Evolutionary conservation across 2,113 vertebrate species (phyloP), one percentile per base, ranked within the genome.

Genomic region (Cinclus cinclus): DNA sequence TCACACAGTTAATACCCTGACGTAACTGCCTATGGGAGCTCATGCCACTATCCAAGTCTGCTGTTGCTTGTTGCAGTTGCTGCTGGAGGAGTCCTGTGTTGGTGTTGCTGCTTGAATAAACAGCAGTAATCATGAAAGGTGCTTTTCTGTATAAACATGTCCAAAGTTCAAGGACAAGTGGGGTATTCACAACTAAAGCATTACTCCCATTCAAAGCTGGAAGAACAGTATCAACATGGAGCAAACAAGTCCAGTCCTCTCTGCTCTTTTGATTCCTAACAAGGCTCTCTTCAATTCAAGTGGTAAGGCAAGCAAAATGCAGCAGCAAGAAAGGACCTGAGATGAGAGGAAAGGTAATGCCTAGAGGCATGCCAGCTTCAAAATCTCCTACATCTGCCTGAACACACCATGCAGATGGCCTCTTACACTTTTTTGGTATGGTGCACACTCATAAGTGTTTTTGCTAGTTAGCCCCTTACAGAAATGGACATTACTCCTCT

Each of bases 101-200:
- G 69, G 4, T 46, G 22, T 19, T 52, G 58, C 65, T 65, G 70
- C 75, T 87, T 88, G 85, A 76, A 74, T 81, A 83, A 62, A 28
- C 0, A 0, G 31, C 14, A 14, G 25, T 73, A 46, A 50, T 80
- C 15, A 25, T 9, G n/a, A 83, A 83, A 63, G 24, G 63, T 1
- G 1, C 49, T 31, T 58, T 68, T 80, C 37, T 37, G 2, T 19
- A 28, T 19, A 75, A 87, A 60, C 7, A 24, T 0, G 1, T 49
- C 42, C 60, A 15, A 70, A 87, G 73, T 75, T 63, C 73, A 89
- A 70, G 91, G 73, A 58, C 31, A 37, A 37, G 18, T 8, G 4
- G 13, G 28, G 13, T 25, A 46, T 60, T 82, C 19, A 1, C 55
- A 71, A 53, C 30, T 22, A 47, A 82, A 89, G 33, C 52, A 41